These are phyloP conservation scores for Propithecus coquereli DNA, from an alignment of 2,113 vertebrate genomes.

Conservation along the genomic window DNA sequence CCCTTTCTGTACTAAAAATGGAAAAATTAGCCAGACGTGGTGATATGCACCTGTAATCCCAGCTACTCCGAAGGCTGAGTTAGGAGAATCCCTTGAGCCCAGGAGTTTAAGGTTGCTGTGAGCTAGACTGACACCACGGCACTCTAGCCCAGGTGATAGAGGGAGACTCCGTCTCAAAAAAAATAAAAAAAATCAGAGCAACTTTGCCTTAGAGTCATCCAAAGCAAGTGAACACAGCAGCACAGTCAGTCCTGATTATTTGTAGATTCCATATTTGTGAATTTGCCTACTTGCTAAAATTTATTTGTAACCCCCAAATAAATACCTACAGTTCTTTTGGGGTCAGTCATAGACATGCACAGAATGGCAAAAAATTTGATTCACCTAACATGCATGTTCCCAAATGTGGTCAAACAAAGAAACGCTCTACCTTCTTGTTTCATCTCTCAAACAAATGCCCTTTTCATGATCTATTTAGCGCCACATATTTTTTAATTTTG, in stretches of 20 bases:
- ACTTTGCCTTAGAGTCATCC: constrained; percentile 10
- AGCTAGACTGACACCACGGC: no score
- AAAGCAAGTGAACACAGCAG: neutral
- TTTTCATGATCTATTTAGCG: neutral
- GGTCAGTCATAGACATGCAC: neutral
- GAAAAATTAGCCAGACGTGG: no score
- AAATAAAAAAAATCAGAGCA: neutral
- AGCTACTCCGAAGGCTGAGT: no score
- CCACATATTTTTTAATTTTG: neutral
- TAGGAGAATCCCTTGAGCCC: no score
- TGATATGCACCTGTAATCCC: no score
- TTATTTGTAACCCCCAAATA: neutral
- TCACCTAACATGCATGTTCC: neutral
- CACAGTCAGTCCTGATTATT: neutral
- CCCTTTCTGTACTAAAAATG: no score
- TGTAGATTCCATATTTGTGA: neutral
- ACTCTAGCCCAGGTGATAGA: no score
- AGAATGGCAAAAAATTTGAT: neutral
- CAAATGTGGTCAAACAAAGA: neutral
- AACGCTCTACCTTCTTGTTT: neutral
- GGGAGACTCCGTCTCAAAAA: no score
- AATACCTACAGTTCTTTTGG: neutral
- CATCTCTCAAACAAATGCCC: neutral
- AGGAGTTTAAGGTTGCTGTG: no score
- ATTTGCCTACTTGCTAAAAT: neutral